Evolutionary conservation across 2,797 vertebrate species (phyloP), one percentile per base, ranked within the genome.

Genomic region (Phoebastria nigripes): DNA sequence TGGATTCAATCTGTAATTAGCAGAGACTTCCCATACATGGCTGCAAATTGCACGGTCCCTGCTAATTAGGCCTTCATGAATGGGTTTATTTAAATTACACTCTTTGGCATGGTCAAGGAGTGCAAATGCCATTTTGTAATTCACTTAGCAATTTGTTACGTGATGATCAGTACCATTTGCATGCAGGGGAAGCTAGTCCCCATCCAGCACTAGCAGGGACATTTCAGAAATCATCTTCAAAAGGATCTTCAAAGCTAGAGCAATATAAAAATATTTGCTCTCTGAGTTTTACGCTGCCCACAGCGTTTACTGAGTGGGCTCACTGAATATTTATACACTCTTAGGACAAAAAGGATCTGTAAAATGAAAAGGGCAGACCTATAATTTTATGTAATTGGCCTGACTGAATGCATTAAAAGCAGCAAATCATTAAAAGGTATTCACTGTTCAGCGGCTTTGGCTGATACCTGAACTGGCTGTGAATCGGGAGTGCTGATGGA

Each of bases 361-460:
- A 62, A 92, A 93, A 94, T 55, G 78, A 91, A 95, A 92, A 77
- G 82, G 82, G 49, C 76, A 90, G 87, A 70, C 61, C 59, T 89
- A 61, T 96, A 92, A 97, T 97, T 97, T 96, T 89, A 73, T 91
- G 87, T 97, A 97, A 96, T 97, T 95, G 89, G 77, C 82, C 79
- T 90, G 92, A 90, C 78, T 93, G 93, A 91, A 86, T 73, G 55
- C 89, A 83, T 95, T 92, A 94, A 91, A 89, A 90, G 78, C 85
- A 87, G 59, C 54, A 83, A 54, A 59, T 93, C 70, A 72, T 95
- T 89, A 46, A 91, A 91, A 89, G 62, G 93, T 87, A 78, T 93
- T 96, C 74, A 42, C 82, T 91, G 58, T 42, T 95, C 80, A 41
- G 90, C 14, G 8, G 52, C 69, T 89, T 96, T 42, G 59, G 81